phyloP scores from a whole-genome alignment of 2,797 vertebrate genomes.

The Pteronotus mesoamericanus region DNA sequence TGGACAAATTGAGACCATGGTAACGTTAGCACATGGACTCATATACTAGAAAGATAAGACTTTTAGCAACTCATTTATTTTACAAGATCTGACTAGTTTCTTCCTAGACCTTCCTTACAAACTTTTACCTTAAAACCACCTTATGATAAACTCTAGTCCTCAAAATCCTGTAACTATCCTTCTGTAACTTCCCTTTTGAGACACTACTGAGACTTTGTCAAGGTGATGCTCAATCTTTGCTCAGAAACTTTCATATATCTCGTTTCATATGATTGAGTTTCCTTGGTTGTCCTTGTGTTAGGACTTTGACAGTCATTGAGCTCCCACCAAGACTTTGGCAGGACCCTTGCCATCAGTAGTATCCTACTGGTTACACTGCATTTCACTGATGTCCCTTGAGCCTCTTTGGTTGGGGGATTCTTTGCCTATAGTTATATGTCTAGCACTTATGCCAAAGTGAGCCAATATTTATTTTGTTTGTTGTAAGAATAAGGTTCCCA shows the following conservation, averaged over 20 bases:
- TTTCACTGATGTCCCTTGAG: background rate
- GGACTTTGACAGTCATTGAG: background rate
- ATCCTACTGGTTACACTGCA: background rate
- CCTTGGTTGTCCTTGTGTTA: background rate
- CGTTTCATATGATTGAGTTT: background rate
- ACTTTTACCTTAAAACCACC: background rate
- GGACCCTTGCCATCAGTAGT: background rate
- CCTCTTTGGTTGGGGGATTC: background rate
- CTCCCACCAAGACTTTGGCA: background rate
- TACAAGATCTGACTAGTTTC: background rate
- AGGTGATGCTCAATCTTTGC: background rate
- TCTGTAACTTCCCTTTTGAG: background rate
- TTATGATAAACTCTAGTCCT: background rate
- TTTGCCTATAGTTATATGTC: background rate
- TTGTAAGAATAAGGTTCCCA: background rate
- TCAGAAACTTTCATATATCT: background rate
- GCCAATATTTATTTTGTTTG: background rate
- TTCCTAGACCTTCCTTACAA: background rate
- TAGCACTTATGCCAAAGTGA: background rate
- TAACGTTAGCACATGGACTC: background rate
- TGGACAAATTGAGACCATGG: background rate
- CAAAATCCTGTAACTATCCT: background rate
- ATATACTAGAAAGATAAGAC: background rate
- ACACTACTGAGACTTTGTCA: background rate
- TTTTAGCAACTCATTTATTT: constrained; percentile 24